phyloP scores from a whole-genome alignment of 2,113 vertebrate species.

The Lampris megalopsis region DNA sequence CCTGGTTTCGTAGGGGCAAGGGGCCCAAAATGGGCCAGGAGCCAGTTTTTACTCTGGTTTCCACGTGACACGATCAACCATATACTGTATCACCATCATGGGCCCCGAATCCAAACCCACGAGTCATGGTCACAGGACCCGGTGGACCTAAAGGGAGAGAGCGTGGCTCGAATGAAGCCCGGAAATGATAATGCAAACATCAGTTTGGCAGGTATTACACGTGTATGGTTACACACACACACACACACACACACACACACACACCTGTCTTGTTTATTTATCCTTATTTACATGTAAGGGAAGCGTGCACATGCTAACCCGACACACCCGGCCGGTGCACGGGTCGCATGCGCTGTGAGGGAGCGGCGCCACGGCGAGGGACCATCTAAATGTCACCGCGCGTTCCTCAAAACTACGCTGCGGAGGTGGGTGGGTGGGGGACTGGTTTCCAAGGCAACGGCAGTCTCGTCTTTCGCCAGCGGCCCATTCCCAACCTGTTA shows the following conservation, averaged over 20 bases:
- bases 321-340: background rate
- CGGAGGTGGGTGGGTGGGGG: constrained; percentile 73
- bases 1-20: constrained; percentile 14
- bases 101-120: background rate
- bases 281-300: constrained; percentile 20
- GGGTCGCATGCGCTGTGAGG: constrained; percentile 20
- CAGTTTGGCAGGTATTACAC: no score
- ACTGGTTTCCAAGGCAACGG: constrained; percentile 87
- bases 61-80: constrained; percentile 8
- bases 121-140: no score
- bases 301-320: constrained; percentile 37
- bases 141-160: no score
- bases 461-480: constrained; percentile 90
- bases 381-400: constrained; percentile 79
- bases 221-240: background rate
- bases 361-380: constrained; percentile 37
- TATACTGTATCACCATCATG: constrained; percentile 13
- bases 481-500: constrained; percentile 95
- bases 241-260: background rate
- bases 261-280: constrained; percentile 11
- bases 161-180: no score
- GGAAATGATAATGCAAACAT: no score
- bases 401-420: constrained; percentile 57
- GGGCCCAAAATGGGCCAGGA: constrained; percentile 12
- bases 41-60: constrained; percentile 9